Conservation (phyloP, 2,888 invertebrate genomes). For the Saturnia japonica region DNA sequence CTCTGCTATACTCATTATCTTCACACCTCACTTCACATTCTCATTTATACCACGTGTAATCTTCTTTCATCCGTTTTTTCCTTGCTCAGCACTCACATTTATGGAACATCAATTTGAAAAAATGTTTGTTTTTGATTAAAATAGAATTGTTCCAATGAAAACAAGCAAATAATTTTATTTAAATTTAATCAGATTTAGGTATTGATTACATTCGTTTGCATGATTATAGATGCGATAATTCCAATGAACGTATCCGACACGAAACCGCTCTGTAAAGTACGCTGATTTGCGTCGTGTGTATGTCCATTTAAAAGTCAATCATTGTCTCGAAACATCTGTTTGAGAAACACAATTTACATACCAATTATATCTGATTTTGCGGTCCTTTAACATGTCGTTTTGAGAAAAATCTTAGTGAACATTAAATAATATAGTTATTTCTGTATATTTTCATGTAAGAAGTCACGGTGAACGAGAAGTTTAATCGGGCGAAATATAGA, state of each 20-base stretch:
- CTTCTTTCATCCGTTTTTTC: too few relatives aligned
- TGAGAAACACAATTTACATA: slow-evolving; percentile 60
- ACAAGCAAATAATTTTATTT: slow-evolving; percentile 46
- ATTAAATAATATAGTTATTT: slow-evolving; percentile 9
- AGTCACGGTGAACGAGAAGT: not conserved
- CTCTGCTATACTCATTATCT: too few relatives aligned
- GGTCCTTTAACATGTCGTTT: slow-evolving; percentile 44
- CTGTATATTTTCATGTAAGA: not conserved
- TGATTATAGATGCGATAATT: slow-evolving; percentile 11
- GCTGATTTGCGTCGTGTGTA: slow-evolving; percentile 52
- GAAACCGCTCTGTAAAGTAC: slow-evolving; percentile 42
- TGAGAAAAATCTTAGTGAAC: slow-evolving; percentile 43
- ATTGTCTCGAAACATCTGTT: slow-evolving; percentile 60
- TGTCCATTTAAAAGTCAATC: slow-evolving; percentile 74
- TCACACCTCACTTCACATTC: too few relatives aligned
- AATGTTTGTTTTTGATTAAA: not conserved
- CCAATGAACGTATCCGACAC: slow-evolving; percentile 30
- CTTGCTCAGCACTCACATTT: too few relatives aligned
- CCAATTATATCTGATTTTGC: slow-evolving; percentile 13
- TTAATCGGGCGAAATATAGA: too few relatives aligned
- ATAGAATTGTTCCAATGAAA: not conserved
- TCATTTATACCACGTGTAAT: too few relatives aligned
- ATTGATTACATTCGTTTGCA: not conserved
- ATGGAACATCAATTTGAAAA: too few relatives aligned
- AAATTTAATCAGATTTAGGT: not conserved